Conservation (phyloP, 2,797 vertebrate genomes). For the Valencia hispanica region DNA sequence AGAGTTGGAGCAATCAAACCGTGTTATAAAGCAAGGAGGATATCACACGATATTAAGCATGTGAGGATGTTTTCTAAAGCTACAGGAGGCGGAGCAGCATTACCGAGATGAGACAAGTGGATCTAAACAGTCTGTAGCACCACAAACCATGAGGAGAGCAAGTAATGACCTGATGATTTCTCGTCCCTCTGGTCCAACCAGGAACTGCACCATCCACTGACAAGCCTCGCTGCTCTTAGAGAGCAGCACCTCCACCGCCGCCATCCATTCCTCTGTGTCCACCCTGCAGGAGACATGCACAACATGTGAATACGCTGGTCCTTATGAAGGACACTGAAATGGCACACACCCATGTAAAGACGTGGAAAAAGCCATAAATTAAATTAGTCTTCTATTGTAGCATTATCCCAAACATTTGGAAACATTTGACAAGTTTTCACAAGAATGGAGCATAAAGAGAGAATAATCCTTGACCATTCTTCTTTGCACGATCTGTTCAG, state of each 20-base stretch:
- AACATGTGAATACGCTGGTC: background rate
- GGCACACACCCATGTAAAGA: background rate
- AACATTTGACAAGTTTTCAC: no score
- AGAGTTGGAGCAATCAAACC: constrained; percentile 9
- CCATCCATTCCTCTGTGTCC: constrained; percentile 99
- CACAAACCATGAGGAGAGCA: background rate
- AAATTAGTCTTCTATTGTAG: no score
- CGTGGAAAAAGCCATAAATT: no score
- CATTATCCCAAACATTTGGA: no score
- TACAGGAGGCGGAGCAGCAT: background rate
- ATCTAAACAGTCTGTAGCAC: background rate
- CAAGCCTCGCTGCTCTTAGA: constrained; percentile 95
- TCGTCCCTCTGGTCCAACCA: constrained; percentile 91
- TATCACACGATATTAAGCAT: background rate
- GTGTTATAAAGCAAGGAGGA: background rate
- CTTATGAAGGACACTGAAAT: background rate
- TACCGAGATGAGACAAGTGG: no score
- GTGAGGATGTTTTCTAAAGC: background rate
- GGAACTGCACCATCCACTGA: constrained; percentile 96
- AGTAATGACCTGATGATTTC: constrained; percentile 89
- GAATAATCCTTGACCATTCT: no score
- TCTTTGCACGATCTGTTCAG: no score
- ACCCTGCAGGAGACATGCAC: constrained; percentile 78
- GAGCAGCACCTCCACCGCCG: constrained; percentile 93
- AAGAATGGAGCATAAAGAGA: no score